Percentiles rank a stretch among this genome's conserved stretches.
phyloP scores from a whole-genome alignment of 92 coral and sea anemone genomes.

The Desmophyllum pertusum region DNA sequence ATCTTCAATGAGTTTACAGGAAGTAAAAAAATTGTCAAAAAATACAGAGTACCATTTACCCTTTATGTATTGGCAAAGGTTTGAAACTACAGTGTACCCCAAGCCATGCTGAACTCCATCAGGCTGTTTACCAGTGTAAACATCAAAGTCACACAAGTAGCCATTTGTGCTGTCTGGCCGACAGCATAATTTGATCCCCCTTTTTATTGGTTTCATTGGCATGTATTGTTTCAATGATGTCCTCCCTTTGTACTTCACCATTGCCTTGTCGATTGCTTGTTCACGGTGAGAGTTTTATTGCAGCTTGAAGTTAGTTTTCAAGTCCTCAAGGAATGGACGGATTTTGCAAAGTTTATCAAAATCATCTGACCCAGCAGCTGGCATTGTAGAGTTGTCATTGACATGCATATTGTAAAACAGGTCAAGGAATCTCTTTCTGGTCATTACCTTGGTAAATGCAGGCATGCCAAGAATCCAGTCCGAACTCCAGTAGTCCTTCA shows the following conservation, averaged over 20 bases:
- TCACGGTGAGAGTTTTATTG: slow-evolving; percentile 31
- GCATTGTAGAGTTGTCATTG: slow-evolving; percentile 55
- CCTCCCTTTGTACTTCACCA: slow-evolving; percentile 38
- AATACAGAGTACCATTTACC: slow-evolving; percentile 18
- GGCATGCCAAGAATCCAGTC: slow-evolving; percentile 44
- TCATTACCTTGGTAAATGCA: slow-evolving; percentile 26
- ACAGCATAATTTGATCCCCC: slow-evolving; percentile 45
- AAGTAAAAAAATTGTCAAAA: slow-evolving; percentile 51
- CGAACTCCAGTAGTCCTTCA: slow-evolving; percentile 17
- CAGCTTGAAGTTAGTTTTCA: slow-evolving; percentile 18
- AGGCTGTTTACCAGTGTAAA: slow-evolving; percentile 33
- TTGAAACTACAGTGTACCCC: slow-evolving; percentile 30
- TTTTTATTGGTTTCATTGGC: slow-evolving; percentile 55
- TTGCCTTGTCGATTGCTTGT: slow-evolving; percentile 41
- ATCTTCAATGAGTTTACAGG: neutral
- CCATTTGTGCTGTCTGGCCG: slow-evolving; percentile 28
- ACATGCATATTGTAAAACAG: slow-evolving; percentile 11
- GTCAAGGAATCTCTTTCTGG: slow-evolving; percentile 34
- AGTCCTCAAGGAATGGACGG: slow-evolving; percentile 33
- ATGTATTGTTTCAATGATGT: slow-evolving; percentile 41
- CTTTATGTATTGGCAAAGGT: slow-evolving; percentile 20
- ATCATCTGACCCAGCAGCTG: slow-evolving; percentile 27
- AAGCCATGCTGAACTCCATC: neutral
- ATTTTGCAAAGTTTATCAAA: slow-evolving; percentile 52
- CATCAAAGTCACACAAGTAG: slow-evolving; percentile 37